Conservation (phyloP, 1,140 invertebrate genomes). For the Cepaea nemoralis region DNA sequence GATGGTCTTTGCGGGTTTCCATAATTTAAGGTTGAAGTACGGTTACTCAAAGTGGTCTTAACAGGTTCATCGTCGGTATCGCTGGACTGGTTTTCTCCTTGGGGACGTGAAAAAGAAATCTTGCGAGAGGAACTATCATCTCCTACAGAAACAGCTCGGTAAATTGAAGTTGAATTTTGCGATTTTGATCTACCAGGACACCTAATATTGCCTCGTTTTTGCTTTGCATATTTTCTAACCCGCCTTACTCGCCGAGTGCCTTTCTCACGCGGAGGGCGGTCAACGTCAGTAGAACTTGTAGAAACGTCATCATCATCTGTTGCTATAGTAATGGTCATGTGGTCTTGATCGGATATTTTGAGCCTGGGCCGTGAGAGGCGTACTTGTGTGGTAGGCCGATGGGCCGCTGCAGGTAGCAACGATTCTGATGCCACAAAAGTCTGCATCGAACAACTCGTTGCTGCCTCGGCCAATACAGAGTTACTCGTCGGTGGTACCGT, state of each 20-base stretch:
- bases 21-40: neutral
- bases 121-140: neutral
- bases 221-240: neutral
- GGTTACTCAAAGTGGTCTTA: neutral
- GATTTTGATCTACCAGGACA: neutral
- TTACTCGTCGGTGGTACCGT: neutral
- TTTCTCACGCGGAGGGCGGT: neutral
- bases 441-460: neutral
- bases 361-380: slow-evolving; percentile 40
- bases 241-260: neutral
- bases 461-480: neutral
- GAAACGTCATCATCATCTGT: slow-evolving; percentile 43
- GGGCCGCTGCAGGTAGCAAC: neutral
- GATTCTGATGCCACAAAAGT: neutral
- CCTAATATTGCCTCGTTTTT: neutral
- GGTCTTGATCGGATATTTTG: slow-evolving; percentile 39
- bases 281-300: slow-evolving; percentile 35
- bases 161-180: neutral
- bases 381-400: neutral
- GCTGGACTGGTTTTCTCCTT: neutral
- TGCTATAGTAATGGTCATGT: slow-evolving; percentile 43
- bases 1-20: neutral
- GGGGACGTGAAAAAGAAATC: neutral
- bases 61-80: neutral
- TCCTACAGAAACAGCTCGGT: neutral